Percentiles rank a stretch among this genome's conserved stretches.
Evolutionary conservation across 2,888 invertebrate species (phyloP).

Genomic region (Dynastes grantii): DNA sequence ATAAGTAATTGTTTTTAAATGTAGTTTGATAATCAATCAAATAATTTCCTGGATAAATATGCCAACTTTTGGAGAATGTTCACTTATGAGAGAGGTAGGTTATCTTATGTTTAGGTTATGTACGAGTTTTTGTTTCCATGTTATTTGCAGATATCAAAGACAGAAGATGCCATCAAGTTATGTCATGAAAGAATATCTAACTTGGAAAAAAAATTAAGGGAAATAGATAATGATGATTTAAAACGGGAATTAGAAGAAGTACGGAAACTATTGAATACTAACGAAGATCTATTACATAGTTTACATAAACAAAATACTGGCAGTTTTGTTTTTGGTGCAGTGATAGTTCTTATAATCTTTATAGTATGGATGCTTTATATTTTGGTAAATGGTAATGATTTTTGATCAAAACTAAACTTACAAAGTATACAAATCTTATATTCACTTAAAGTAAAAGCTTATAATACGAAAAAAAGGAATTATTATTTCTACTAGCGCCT

Average conservation of each 20-base stretch:
- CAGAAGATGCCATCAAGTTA: slow-evolving; percentile 64
- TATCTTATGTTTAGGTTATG: slow-evolving; percentile 44
- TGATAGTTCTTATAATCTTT: slow-evolving; percentile 62
- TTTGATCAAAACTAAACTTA: slow-evolving; percentile 49
- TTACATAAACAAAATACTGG: slow-evolving; percentile 64
- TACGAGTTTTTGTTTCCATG: slow-evolving; percentile 21
- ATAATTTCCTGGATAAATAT: slow-evolving; percentile 14
- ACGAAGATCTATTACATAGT: slow-evolving; percentile 64
- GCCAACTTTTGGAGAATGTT: slow-evolving; percentile 53
- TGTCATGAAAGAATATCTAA: slow-evolving; percentile 62
- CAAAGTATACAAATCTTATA: slow-evolving; percentile 35
- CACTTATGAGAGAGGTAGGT: slow-evolving; percentile 58
- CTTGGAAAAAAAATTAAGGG: slow-evolving; percentile 63
- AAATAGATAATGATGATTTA: slow-evolving; percentile 60
- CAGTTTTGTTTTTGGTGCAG: slow-evolving; percentile 62
- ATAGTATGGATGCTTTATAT: slow-evolving; percentile 64
- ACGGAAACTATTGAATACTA: slow-evolving; percentile 64
- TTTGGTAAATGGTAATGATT: slow-evolving; percentile 58
- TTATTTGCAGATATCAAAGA: slow-evolving; percentile 63
- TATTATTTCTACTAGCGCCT: slow-evolving; percentile 67
- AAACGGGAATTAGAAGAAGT: slow-evolving; percentile 65
- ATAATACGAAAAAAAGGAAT: slow-evolving; percentile 44
- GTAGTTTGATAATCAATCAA: background rate
- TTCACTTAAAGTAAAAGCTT: slow-evolving; percentile 33
- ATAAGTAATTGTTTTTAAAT: background rate